phyloP scores from a whole-genome alignment of 2,113 vertebrate species.

The Cranoglanis bouderius region DNA sequence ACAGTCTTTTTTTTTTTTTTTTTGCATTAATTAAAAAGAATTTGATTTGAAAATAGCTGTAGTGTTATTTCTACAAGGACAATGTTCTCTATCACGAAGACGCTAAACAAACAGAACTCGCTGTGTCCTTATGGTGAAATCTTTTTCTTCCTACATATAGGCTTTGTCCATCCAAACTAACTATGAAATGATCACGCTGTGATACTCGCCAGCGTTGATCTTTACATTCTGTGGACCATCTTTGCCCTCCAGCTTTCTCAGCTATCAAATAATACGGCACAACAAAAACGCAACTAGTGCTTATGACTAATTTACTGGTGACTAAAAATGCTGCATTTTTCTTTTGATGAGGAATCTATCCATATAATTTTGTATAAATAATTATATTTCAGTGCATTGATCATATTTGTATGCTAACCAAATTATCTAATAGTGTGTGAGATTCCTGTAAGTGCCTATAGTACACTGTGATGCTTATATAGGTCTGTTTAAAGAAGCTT shows the following conservation, averaged over 20 bases:
- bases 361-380: neutral
- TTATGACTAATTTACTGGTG: neutral
- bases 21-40: neutral
- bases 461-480: neutral
- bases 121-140: neutral
- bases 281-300: neutral
- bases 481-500: neutral
- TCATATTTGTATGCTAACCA: neutral
- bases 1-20: neutral
- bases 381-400: neutral
- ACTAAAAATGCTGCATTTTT: neutral
- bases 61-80: neutral
- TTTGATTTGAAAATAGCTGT: neutral
- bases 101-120: neutral
- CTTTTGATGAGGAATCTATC: neutral
- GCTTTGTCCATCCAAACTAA: neutral
- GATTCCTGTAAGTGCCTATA: conserved; percentile 40
- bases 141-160: neutral
- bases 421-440: neutral
- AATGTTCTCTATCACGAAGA: neutral
- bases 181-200: neutral
- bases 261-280: neutral
- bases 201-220: neutral
- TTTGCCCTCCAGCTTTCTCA: neutral
- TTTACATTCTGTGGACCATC: neutral